Evolutionary conservation across 2,113 vertebrate genomes (phyloP).

Genomic region (Melanerpes aurifrons): DNA sequence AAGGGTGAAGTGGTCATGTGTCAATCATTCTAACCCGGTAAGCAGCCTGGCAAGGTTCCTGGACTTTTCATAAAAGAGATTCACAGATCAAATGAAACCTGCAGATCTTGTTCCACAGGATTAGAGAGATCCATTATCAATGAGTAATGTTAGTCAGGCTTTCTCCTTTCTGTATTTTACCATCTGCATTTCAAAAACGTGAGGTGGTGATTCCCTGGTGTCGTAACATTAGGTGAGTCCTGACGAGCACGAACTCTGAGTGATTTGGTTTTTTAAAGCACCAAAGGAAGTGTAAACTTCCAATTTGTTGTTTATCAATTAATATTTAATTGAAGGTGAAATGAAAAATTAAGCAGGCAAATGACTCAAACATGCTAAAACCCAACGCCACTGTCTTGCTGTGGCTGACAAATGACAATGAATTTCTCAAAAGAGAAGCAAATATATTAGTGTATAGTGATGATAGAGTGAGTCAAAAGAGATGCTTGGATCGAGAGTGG

Average conservation of each 20-base stretch:
- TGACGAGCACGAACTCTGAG: neutral
- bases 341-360: conserved; percentile 57
- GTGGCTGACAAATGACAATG: neutral
- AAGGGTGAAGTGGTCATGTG: neutral
- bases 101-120: neutral
- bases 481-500: neutral
- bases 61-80: neutral
- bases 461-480: neutral
- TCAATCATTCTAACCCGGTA: neutral
- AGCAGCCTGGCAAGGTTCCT: neutral
- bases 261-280: neutral
- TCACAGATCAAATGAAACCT: neutral
- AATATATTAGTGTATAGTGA: neutral
- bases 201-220: neutral
- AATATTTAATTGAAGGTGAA: conserved; percentile 52
- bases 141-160: neutral
- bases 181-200: neutral
- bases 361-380: conserved; percentile 7
- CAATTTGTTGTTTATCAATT: conserved; percentile 24
- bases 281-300: neutral
- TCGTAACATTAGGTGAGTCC: neutral
- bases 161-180: neutral
- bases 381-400: neutral
- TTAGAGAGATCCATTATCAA: neutral
- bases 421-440: conserved; percentile 6